Evolutionary conservation across 2,888 invertebrate genomes (phyloP).

Genomic region (Eupithecia subfuscata): DNA sequence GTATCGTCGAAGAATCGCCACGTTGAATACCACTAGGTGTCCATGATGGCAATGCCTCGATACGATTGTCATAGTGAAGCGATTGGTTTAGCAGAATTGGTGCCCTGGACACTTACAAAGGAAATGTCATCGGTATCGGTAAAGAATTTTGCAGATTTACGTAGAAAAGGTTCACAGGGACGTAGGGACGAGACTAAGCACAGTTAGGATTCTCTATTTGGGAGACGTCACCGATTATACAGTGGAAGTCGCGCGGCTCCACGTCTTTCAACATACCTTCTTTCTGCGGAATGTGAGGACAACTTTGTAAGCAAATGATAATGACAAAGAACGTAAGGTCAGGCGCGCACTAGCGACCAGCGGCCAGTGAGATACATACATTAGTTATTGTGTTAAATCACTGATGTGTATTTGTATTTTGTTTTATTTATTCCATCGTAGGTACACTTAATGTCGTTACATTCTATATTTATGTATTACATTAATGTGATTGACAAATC

Average conservation of each 20-base stretch:
- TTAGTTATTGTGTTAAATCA: no score
- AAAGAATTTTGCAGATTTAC: conserved; percentile 81
- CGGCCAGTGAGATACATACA: not conserved
- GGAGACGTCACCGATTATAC: conserved; percentile 79
- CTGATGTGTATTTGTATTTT: no score
- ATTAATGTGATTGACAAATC: no score
- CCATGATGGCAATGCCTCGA: not conserved
- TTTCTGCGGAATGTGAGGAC: conserved; percentile 59
- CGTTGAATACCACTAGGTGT: not conserved
- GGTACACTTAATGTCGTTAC: no score
- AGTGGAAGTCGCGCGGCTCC: conserved; percentile 78
- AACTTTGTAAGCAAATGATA: not conserved
- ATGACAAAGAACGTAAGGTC: not conserved
- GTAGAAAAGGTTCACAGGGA: conserved; percentile 44
- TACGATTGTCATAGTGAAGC: not conserved
- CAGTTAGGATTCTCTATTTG: conserved; percentile 70
- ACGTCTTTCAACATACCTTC: conserved; percentile 78
- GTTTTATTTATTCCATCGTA: no score
- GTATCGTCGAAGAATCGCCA: not conserved
- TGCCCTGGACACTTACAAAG: conserved; percentile 69
- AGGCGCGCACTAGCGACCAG: not conserved
- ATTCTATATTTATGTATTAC: no score
- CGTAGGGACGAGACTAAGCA: conserved; percentile 53
- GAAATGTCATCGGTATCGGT: conserved; percentile 63
- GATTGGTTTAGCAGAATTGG: not conserved